A percentile compares a stretch with the other conserved stretches of the same genome.
These are phyloP conservation scores for Zeus faber DNA, from an alignment of 2,113 vertebrate species.

Conservation along the genomic window DNA sequence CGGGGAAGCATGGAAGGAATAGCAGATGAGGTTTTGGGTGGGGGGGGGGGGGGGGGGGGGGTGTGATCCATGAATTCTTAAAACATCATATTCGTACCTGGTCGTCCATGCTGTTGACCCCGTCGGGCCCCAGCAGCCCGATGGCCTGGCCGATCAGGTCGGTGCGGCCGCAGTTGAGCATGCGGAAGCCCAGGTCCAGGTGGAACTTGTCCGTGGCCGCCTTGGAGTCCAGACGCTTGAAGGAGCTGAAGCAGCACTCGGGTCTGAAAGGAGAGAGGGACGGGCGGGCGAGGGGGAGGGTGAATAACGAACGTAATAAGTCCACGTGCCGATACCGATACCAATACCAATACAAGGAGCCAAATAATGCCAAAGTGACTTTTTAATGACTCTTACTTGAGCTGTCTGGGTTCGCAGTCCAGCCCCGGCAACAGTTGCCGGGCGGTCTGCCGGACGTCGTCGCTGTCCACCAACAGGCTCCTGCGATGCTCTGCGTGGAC, in stretches of 20 bases:
- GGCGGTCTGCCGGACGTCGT: slow-evolving; percentile 92
- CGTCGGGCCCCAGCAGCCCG: slow-evolving; percentile 84
- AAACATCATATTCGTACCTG: slow-evolving; percentile 76
- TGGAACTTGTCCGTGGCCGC: slow-evolving; percentile 93
- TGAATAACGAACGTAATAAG: too few species aligned
- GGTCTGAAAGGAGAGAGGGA: slow-evolving; percentile 75
- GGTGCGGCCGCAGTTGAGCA: slow-evolving; percentile 95
- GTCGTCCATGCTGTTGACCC: slow-evolving; percentile 96
- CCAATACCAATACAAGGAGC: too few species aligned
- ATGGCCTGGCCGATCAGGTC: slow-evolving; percentile 95
- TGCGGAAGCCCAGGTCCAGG: slow-evolving; percentile 94
- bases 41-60: neutral
- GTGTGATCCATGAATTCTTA: neutral
- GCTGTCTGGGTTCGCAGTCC: slow-evolving; percentile 94
- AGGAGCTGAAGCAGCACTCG: slow-evolving; percentile 94
- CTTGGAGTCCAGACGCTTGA: slow-evolving; percentile 90
- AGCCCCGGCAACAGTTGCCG: slow-evolving; percentile 90
- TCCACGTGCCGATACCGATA: too few species aligned
- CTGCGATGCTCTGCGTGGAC: slow-evolving; percentile 94
- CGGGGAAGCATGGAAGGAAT: neutral
- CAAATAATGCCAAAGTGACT: neutral
- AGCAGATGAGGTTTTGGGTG: neutral
- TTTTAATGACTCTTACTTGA: slow-evolving; percentile 79
- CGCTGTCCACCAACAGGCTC: slow-evolving; percentile 92
- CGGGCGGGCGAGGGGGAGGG: neutral